These are phyloP conservation scores for Drosophila insularis DNA, from an alignment of 1,140 invertebrate genomes.

Conservation along the genomic window DNA sequence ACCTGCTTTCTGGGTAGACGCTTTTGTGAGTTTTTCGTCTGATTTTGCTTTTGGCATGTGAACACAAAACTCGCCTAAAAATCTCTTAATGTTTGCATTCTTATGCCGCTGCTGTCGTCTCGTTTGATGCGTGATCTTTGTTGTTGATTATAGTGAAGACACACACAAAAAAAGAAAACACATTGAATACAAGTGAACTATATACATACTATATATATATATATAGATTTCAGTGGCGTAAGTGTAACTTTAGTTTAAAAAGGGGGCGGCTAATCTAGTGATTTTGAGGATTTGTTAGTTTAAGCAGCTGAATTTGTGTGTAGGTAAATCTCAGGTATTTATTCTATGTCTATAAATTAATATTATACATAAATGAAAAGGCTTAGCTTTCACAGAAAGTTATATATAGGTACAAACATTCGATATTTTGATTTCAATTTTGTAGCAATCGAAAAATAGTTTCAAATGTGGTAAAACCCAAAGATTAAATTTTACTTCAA, in stretches of 20 bases:
- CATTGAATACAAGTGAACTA: neutral
- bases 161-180: neutral
- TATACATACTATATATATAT: conserved; percentile 1
- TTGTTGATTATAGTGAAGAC: conserved; percentile 75
- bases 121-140: conserved; percentile 77
- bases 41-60: conserved; percentile 66
- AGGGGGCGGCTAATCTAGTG: neutral
- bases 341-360: too few relatives aligned
- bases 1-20: conserved; percentile 42
- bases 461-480: too few relatives aligned
- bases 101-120: conserved; percentile 79
- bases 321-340: too few relatives aligned
- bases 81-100: conserved; percentile 81
- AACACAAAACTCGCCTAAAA: conserved; percentile 71
- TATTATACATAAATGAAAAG: too few relatives aligned
- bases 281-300: too few relatives aligned
- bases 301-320: too few relatives aligned
- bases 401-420: too few relatives aligned
- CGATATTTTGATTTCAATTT: too few relatives aligned
- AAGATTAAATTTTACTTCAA: too few relatives aligned
- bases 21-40: conserved; percentile 16
- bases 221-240: neutral
- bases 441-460: too few relatives aligned
- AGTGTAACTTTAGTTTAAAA: neutral
- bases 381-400: too few relatives aligned